A percentile compares a stretch with the other conserved stretches of the same genome.
phyloP scores from a whole-genome alignment of 2,888 invertebrate species.

The Machimus atricapillus region DNA sequence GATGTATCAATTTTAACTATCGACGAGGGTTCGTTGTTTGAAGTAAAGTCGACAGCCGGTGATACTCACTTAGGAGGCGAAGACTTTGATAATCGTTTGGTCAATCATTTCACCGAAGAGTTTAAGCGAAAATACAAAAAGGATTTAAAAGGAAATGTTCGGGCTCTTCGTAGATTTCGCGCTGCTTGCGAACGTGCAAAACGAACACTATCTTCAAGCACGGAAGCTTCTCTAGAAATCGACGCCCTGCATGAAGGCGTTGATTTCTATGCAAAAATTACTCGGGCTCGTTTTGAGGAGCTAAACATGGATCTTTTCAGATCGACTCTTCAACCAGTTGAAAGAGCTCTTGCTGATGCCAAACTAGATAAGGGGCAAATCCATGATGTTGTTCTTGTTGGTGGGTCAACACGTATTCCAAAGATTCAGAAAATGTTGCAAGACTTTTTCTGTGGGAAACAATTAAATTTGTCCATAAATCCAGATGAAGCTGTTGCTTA shows the following conservation, averaged over 20 bases:
- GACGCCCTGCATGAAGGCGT: slow-evolving; percentile 89
- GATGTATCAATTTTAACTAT: slow-evolving; percentile 92
- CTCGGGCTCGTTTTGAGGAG: slow-evolving; percentile 87
- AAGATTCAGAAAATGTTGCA: slow-evolving; percentile 88
- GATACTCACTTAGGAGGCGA: slow-evolving; percentile 83
- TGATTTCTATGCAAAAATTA: slow-evolving; percentile 87
- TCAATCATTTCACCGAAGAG: slow-evolving; percentile 79
- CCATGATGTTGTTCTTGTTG: slow-evolving; percentile 83
- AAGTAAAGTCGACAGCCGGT: slow-evolving; percentile 81
- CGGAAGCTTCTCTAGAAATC: slow-evolving; percentile 83
- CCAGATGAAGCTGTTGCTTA: slow-evolving; percentile 94
- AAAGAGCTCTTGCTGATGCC: slow-evolving; percentile 81
- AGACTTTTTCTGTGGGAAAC: slow-evolving; percentile 82
- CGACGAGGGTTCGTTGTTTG: slow-evolving; percentile 83
- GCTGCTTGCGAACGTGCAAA: slow-evolving; percentile 87
- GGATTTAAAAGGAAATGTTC: slow-evolving; percentile 73
- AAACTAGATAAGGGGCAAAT: slow-evolving; percentile 83
- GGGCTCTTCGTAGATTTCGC: slow-evolving; percentile 81
- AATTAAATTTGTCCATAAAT: slow-evolving; percentile 89
- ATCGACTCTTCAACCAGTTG: slow-evolving; percentile 81
- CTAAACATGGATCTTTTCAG: slow-evolving; percentile 85
- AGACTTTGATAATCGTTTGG: slow-evolving; percentile 81
- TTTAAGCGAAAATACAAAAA: slow-evolving; percentile 78
- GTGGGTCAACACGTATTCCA: slow-evolving; percentile 91
- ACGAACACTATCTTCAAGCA: slow-evolving; percentile 77